These are phyloP conservation scores for Diglossa cyanea DNA, from an alignment of 2,797 vertebrate species.

Conservation along the genomic window DNA sequence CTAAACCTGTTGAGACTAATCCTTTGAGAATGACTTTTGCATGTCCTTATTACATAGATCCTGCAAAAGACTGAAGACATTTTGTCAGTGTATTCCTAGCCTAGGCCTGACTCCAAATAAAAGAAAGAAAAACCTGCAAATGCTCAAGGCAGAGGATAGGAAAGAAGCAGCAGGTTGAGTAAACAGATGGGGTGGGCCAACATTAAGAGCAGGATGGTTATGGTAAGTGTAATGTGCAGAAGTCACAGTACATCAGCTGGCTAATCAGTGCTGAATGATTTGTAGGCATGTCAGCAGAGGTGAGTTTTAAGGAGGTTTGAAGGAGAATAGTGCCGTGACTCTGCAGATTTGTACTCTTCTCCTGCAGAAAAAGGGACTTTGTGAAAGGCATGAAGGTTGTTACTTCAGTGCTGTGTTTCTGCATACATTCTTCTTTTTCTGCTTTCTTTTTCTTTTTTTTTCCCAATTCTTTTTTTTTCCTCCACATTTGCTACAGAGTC, in stretches of 20 bases:
- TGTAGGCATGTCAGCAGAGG: slow-evolving; percentile 14
- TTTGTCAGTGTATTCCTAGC: not conserved
- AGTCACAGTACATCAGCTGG: slow-evolving; percentile 47
- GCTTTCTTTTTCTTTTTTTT: not conserved
- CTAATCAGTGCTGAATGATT: slow-evolving; percentile 30
- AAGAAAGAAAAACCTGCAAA: not conserved
- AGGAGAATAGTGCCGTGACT: not conserved
- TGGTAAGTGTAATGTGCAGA: not conserved
- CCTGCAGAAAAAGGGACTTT: not conserved
- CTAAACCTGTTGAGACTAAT: not conserved
- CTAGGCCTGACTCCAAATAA: not conserved
- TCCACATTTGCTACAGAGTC: not conserved
- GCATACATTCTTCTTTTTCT: not conserved
- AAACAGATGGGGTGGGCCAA: not conserved
- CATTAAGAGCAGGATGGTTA: not conserved
- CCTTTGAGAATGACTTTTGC: not conserved
- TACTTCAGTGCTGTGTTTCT: not conserved
- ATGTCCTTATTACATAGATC: not conserved
- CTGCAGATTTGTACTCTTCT: not conserved
- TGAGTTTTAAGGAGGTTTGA: slow-evolving; percentile 43
- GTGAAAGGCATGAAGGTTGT: not conserved
- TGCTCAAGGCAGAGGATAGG: not conserved
- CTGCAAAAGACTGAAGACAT: not conserved
- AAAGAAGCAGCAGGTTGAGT: not conserved
- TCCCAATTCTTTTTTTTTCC: not conserved